Percentiles rank a stretch among this genome's conserved stretches.
Evolutionary conservation across 2,113 vertebrate genomes (phyloP).

Genomic region (Rattus rattus): DNA sequence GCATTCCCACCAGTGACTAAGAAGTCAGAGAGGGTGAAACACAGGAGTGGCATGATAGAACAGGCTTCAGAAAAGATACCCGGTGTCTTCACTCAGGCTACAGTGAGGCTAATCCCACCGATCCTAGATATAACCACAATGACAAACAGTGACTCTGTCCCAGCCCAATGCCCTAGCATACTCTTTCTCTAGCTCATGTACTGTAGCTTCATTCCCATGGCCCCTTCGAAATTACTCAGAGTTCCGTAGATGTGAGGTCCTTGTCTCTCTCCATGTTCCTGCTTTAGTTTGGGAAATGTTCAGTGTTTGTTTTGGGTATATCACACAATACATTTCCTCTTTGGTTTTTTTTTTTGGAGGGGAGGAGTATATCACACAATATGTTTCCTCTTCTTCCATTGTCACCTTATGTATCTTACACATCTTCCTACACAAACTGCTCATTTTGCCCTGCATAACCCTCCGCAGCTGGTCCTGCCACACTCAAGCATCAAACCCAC

Average conservation of each 20-base stretch:
- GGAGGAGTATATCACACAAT: neutral
- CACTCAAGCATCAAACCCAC: neutral
- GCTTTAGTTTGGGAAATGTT: neutral
- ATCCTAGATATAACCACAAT: neutral
- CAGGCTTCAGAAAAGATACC: neutral
- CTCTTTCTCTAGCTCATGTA: fast-evolving
- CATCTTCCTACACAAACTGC: neutral
- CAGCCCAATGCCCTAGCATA: neutral
- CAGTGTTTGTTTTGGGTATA: no score
- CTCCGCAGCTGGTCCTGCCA: no score
- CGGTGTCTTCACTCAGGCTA: neutral
- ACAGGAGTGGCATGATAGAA: neutral
- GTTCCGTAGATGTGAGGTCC: neutral
- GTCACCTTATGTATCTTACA: no score
- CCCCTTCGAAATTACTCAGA: neutral
- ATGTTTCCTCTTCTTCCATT: neutral
- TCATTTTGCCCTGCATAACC: neutral
- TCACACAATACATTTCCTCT: neutral
- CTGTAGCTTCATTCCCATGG: neutral
- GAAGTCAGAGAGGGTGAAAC: neutral
- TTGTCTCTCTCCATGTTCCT: neutral
- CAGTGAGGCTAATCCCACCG: neutral
- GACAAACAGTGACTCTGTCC: neutral
- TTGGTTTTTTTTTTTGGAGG: no score
- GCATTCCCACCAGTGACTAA: no score